A percentile compares a stretch with the other conserved stretches of the same genome.
These are phyloP conservation scores for Aselliscus stoliczkanus DNA, from an alignment of 2,797 vertebrate species.

Conservation along the genomic window DNA sequence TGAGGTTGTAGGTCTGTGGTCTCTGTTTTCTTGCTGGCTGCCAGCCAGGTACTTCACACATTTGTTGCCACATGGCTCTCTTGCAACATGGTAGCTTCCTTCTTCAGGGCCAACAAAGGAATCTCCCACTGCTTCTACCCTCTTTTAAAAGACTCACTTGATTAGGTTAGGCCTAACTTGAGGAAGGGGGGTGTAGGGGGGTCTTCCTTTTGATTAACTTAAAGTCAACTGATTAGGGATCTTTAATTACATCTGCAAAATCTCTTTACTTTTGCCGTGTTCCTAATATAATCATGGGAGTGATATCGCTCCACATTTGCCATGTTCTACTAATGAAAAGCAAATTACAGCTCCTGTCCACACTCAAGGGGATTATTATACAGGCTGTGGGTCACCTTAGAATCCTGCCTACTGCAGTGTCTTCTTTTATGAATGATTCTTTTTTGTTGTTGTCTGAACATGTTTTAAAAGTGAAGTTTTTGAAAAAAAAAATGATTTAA, in stretches of 20 bases:
- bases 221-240: background rate
- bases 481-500: background rate
- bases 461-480: background rate
- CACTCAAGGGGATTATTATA: background rate
- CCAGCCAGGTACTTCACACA: background rate
- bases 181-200: too few relatives aligned
- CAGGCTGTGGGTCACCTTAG: background rate
- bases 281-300: background rate
- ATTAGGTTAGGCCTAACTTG: background rate
- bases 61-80: background rate
- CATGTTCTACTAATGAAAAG: background rate
- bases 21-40: background rate
- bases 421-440: background rate
- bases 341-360: background rate
- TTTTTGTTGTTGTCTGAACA: background rate
- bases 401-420: background rate
- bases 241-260: background rate
- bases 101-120: background rate
- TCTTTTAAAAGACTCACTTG: background rate
- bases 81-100: background rate
- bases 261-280: background rate
- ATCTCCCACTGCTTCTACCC: background rate
- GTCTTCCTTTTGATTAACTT: background rate
- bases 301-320: background rate
- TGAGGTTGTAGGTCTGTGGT: background rate